Evolutionary conservation across 2,113 vertebrate species (phyloP).

Genomic region (Emydocephalus ijimae): DNA sequence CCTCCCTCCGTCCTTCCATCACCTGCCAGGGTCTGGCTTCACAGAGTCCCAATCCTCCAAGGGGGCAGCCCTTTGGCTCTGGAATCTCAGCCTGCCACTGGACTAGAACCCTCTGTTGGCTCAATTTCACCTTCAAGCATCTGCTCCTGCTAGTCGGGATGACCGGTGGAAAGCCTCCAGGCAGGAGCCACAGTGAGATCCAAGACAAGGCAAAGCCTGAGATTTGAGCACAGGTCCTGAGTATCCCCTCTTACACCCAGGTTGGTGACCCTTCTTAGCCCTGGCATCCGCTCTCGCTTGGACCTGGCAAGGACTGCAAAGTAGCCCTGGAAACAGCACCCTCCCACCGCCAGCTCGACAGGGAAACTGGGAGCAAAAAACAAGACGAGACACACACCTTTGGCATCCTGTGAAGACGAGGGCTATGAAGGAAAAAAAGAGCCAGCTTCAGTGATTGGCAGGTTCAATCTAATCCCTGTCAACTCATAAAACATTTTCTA

Average conservation of each 20-base stretch:
- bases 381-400: slow-evolving; percentile 60
- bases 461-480: no score
- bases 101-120: neutral
- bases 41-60: neutral
- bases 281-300: neutral
- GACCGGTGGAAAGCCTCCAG: neutral
- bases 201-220: neutral
- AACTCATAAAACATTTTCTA: no score
- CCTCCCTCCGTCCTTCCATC: neutral
- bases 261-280: neutral
- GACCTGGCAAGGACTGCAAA: neutral
- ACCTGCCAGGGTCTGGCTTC: neutral
- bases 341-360: neutral
- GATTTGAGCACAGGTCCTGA: neutral
- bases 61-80: neutral
- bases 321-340: neutral
- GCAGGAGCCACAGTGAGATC: neutral
- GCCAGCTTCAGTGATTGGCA: no score
- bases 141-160: neutral
- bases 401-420: slow-evolving; percentile 3
- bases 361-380: neutral
- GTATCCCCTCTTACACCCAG: neutral
- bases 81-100: neutral
- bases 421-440: slow-evolving; percentile 37
- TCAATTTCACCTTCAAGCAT: no score